Conservation (phyloP, 2,797 vertebrate species). For the Heterohyrax brucei region DNA sequence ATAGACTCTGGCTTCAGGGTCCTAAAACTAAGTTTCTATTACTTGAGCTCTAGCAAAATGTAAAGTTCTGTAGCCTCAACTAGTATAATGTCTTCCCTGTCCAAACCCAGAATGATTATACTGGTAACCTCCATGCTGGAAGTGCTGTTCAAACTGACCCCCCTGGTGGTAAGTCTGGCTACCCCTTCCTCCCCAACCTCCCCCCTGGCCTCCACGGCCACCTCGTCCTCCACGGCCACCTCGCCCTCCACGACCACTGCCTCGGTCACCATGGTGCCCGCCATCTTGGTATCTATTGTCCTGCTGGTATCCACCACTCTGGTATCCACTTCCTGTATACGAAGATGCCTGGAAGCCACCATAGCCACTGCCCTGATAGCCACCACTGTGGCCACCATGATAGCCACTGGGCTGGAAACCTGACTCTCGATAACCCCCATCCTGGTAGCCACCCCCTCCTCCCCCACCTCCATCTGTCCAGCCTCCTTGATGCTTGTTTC, state of each 20-base stretch:
- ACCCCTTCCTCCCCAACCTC: constrained; percentile 96
- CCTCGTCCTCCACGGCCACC: constrained; percentile 90
- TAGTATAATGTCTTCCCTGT: constrained; percentile 97
- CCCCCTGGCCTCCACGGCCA: constrained; percentile 93
- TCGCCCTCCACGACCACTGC: constrained; percentile 91
- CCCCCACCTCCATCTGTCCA: constrained; percentile 92
- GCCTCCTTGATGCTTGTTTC: constrained; percentile 92
- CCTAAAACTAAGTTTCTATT: constrained; percentile 88
- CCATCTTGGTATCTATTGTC: constrained; percentile 93
- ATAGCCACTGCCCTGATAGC: constrained; percentile 93
- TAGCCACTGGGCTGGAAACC: constrained; percentile 93
- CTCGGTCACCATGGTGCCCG: constrained; percentile 92
- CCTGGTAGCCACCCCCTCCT: constrained; percentile 92
- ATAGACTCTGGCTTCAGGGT: constrained; percentile 80
- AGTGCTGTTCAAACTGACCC: constrained; percentile 99
- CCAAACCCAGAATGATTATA: constrained; percentile 98
- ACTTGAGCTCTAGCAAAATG: constrained; percentile 92
- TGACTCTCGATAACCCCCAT: constrained; percentile 92
- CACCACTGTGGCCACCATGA: constrained; percentile 91
- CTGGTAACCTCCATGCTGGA: constrained; percentile 98
- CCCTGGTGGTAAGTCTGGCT: constrained; percentile 97
- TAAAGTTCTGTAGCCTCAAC: constrained; percentile 92
- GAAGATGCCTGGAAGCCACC: constrained; percentile 93
- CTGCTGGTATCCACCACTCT: constrained; percentile 92
- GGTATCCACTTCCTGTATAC: constrained; percentile 93